A percentile compares a stretch with the other conserved stretches of the same genome.
These are phyloP conservation scores for Riptortus pedestris DNA, from an alignment of 1,140 invertebrate species.

Conservation along the genomic window DNA sequence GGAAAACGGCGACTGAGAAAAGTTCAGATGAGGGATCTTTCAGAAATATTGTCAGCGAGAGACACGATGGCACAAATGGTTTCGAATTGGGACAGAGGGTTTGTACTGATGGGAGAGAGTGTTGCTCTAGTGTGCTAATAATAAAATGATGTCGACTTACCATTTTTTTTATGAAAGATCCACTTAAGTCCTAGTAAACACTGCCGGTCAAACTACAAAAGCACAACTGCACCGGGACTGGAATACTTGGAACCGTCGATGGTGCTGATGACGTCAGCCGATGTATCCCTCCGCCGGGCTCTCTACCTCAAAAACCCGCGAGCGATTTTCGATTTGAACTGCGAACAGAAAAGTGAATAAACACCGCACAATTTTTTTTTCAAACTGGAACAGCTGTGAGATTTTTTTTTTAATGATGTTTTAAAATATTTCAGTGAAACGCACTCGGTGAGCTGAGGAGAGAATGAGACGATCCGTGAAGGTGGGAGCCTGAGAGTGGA, in stretches of 20 bases:
- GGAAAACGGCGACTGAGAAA: no score
- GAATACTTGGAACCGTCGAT: conserved; percentile 34
- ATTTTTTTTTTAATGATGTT: no score
- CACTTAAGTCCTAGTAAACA: conserved; percentile 33
- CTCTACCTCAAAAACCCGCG: not conserved
- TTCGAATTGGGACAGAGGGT: no score
- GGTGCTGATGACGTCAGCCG: conserved; percentile 31
- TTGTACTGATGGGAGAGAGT: no score
- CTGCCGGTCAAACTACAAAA: conserved; percentile 33
- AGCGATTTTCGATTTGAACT: not conserved
- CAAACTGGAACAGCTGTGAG: no score
- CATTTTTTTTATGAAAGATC: conserved; percentile 33
- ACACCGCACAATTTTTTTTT: not conserved
- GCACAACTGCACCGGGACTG: conserved; percentile 33
- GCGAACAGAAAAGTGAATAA: not conserved
- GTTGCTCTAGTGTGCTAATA: no score
- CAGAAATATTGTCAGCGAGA: no score
- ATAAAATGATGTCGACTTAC: no score
- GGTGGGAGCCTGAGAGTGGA: conserved; percentile 26
- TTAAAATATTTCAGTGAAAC: no score
- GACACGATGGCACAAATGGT: no score
- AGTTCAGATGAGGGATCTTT: no score
- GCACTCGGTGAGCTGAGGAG: not conserved
- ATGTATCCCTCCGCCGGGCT: conserved; percentile 33
- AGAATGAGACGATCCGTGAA: not conserved